phyloP scores from a whole-genome alignment of 1,140 invertebrate genomes.

The Hyles euphorbiae region DNA sequence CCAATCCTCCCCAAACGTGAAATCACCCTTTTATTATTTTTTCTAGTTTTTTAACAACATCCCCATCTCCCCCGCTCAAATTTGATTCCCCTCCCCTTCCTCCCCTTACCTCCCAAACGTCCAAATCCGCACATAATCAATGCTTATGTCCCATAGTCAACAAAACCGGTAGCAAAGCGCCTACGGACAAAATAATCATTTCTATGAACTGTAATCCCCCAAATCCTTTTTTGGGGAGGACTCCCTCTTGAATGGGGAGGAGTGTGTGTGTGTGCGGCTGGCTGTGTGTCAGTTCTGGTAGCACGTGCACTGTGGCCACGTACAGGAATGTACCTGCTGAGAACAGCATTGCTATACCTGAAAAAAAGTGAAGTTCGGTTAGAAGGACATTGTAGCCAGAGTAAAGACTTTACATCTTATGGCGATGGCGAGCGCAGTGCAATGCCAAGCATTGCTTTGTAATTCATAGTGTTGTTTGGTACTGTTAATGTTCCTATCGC shows the following conservation, averaged over 20 bases:
- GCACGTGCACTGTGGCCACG: conserved; percentile 98
- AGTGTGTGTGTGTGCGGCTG: conserved; percentile 60
- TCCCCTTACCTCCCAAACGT: too few relatives aligned
- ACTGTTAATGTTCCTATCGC: too few relatives aligned
- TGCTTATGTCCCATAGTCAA: conserved; percentile 96
- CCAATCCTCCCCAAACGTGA: too few relatives aligned
- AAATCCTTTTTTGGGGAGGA: conserved; percentile 69
- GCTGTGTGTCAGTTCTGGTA: conserved; percentile 90
- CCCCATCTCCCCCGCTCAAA: too few relatives aligned
- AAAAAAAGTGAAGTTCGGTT: conserved; percentile 21
- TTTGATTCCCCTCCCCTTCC: too few relatives aligned
- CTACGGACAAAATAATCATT: conserved; percentile 87
- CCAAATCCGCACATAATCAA: conserved; percentile 50
- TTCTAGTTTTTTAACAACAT: too few relatives aligned
- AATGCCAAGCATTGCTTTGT: too few relatives aligned
- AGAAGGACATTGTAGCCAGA: too few relatives aligned
- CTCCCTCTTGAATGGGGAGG: conserved; percentile 51
- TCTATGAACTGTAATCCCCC: conserved; percentile 84
- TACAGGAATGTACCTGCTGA: conserved; percentile 99
- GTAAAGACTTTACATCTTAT: too few relatives aligned
- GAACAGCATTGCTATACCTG: conserved; percentile 97
- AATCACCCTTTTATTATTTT: too few relatives aligned
- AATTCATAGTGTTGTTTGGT: too few relatives aligned
- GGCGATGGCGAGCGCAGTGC: too few relatives aligned
- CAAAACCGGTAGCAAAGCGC: conserved; percentile 90